These are phyloP conservation scores for Potorous gilbertii DNA, from an alignment of 2,797 vertebrate genomes.

Conservation along the genomic window DNA sequence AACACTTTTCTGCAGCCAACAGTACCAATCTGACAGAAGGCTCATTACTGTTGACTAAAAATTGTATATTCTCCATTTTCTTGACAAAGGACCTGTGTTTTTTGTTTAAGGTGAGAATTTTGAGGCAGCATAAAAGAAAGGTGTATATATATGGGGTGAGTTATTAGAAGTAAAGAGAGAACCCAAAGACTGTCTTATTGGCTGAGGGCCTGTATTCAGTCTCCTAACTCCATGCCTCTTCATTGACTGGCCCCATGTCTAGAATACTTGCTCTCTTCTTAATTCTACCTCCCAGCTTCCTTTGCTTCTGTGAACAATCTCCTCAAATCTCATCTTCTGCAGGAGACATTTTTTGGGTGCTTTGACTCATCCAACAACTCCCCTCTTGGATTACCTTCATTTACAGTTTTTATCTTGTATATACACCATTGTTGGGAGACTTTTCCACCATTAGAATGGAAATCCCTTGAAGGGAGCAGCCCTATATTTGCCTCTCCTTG, in stretches of 20 bases:
- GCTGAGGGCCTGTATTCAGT: background rate
- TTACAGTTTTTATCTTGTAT: background rate
- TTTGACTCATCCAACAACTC: background rate
- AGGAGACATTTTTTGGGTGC: background rate
- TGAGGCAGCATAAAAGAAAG: constrained; percentile 23
- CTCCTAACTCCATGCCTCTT: background rate
- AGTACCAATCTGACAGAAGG: background rate
- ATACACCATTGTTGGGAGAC: background rate
- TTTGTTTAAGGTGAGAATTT: constrained; percentile 9
- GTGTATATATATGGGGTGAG: fast-evolving
- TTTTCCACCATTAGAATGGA: background rate
- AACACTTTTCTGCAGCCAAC: background rate
- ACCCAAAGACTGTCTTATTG: background rate
- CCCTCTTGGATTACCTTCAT: background rate
- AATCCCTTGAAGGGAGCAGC: background rate
- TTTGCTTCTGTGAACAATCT: background rate
- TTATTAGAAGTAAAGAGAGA: background rate
- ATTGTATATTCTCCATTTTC: constrained; percentile 24
- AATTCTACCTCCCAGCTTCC: background rate
- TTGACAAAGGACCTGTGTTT: background rate
- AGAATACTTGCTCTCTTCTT: background rate
- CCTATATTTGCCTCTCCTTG: background rate
- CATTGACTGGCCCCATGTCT: background rate
- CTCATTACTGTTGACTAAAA: background rate
- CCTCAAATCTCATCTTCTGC: background rate